These are phyloP conservation scores for Pasiphila rectangulata DNA, from an alignment of 2,888 invertebrate species.

Conservation along the genomic window DNA sequence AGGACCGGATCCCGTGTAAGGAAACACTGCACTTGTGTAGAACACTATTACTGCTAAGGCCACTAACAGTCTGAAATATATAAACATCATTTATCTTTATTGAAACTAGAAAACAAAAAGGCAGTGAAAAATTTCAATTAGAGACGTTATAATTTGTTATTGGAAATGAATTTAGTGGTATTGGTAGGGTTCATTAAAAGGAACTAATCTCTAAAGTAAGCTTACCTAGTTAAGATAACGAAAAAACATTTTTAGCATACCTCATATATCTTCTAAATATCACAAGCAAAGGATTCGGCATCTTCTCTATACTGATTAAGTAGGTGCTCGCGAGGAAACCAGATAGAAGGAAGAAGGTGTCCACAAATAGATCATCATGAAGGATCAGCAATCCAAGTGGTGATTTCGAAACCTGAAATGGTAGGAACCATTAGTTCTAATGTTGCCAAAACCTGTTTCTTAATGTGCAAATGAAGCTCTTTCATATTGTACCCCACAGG, in stretches of 20 bases:
- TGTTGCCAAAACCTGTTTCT: no score
- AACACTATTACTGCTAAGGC: slow-evolving; percentile 80
- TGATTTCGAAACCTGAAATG: slow-evolving; percentile 46
- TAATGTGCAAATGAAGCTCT: no score
- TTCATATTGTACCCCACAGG: no score
- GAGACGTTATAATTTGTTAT: background rate
- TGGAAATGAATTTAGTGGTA: background rate
- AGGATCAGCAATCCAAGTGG: slow-evolving; percentile 65
- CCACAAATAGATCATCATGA: slow-evolving; percentile 83
- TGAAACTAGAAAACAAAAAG: no score
- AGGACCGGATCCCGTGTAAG: slow-evolving; percentile 81
- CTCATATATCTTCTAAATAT: slow-evolving; percentile 82
- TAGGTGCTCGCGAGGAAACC: slow-evolving; percentile 79
- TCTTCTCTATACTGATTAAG: slow-evolving; percentile 53
- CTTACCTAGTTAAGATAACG: background rate
- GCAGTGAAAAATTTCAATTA: no score
- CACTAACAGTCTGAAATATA: slow-evolving; percentile 68
- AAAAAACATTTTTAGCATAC: slow-evolving; percentile 37
- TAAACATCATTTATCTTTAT: background rate
- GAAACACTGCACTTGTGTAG: slow-evolving; percentile 77
- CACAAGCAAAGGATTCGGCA: slow-evolving; percentile 70
- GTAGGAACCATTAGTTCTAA: no score
- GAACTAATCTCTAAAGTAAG: no score
- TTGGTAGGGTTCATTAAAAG: no score
- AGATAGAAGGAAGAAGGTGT: slow-evolving; percentile 83